Evolutionary conservation across 2,797 vertebrate genomes (phyloP).

Genomic region (Paramormyrops hopkinsi): DNA sequence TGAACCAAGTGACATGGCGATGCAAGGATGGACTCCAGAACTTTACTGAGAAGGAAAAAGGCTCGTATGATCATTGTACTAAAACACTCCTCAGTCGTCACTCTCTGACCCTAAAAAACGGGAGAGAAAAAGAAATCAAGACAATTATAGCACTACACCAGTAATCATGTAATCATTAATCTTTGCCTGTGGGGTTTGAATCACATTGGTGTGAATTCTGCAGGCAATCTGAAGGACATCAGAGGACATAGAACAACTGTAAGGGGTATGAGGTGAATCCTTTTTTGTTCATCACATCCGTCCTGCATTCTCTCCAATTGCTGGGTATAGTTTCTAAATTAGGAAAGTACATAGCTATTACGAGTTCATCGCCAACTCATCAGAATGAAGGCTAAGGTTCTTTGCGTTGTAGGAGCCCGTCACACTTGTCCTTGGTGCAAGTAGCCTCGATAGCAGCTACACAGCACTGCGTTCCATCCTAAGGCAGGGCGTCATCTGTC

Average conservation of each 20-base stretch:
- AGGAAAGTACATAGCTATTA: background rate
- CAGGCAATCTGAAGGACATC: background rate
- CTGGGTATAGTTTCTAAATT: background rate
- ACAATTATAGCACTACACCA: background rate
- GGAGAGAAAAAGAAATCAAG: background rate
- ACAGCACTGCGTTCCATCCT: constrained; percentile 17
- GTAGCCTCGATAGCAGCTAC: constrained; percentile 19
- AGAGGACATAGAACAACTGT: background rate
- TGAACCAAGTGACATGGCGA: background rate
- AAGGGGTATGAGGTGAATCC: background rate
- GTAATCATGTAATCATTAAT: background rate
- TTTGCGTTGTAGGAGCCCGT: constrained; percentile 22
- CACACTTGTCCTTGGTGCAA: constrained; percentile 13
- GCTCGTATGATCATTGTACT: background rate
- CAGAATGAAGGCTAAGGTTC: constrained; percentile 23
- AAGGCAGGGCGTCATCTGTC: constrained; percentile 30
- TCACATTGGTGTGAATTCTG: background rate
- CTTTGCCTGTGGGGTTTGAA: background rate
- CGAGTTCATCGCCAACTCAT: constrained; percentile 2
- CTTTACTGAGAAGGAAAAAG: background rate
- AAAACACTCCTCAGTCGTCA: background rate
- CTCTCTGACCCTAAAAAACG: background rate
- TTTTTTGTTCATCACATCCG: background rate
- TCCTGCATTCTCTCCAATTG: background rate
- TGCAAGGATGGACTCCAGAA: background rate